Evolutionary conservation across 2,797 vertebrate genomes (phyloP).

Genomic region (Gallinago solitaria): DNA sequence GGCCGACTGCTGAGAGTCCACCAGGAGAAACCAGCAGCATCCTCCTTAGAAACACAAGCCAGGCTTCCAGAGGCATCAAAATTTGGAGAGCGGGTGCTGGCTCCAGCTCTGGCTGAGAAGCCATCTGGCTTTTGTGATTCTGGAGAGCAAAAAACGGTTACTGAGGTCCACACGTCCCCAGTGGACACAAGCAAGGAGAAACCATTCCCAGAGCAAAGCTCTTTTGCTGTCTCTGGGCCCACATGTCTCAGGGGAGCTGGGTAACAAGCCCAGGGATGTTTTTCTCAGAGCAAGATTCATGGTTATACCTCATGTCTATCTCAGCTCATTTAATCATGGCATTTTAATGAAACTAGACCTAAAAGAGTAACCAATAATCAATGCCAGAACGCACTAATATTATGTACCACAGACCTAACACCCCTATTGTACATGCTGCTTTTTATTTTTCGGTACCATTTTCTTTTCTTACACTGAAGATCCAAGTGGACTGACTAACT

Average conservation of each 20-base stretch:
- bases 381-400: not conserved
- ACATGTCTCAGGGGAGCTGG: not conserved
- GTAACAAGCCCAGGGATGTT: not conserved
- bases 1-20: not conserved
- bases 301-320: not conserved
- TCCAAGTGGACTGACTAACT: not conserved
- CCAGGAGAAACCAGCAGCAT: not conserved
- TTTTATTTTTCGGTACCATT: not conserved
- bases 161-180: not conserved
- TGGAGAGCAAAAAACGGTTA: not conserved
- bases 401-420: not conserved
- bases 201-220: not conserved
- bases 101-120: not conserved
- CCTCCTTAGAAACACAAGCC: not conserved
- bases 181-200: not conserved
- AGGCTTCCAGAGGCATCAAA: not conserved
- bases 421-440: not conserved
- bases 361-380: not conserved
- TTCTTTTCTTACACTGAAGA: not conserved
- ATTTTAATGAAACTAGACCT: not conserved
- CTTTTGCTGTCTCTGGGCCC: not conserved
- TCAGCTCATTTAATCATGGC: not conserved
- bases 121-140: not conserved
- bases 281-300: fast-evolving
- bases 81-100: fast-evolving